Conservation (phyloP, 2,797 vertebrate genomes). For the Adrianichthys oophorus region DNA sequence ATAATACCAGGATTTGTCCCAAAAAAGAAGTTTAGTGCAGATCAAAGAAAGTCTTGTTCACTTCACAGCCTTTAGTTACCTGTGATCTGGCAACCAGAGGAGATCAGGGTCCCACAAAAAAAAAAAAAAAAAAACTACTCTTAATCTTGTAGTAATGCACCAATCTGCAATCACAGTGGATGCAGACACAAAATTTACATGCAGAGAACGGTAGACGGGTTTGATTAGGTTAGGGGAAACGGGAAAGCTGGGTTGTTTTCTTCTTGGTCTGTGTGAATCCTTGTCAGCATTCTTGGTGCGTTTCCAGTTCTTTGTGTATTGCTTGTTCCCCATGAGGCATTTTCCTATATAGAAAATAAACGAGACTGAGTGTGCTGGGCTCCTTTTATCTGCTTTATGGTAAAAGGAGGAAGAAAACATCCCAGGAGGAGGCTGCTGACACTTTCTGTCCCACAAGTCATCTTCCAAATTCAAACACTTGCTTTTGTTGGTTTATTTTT, state of each 20-base stretch:
- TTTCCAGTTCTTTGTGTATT: slow-evolving; percentile 48
- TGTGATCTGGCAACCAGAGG: slow-evolving; percentile 25
- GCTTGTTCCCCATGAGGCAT: slow-evolving; percentile 38
- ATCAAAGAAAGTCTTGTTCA: too few relatives aligned
- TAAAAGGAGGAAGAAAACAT: slow-evolving; percentile 6
- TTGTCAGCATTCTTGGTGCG: slow-evolving; percentile 56
- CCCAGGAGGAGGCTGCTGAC: slow-evolving; percentile 16
- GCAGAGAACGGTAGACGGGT: too few relatives aligned
- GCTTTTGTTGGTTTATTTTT: slow-evolving; percentile 29
- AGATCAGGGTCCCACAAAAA: slow-evolving; percentile 28
- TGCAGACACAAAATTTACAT: background rate
- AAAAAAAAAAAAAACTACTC: slow-evolving; percentile 16
- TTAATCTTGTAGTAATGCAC: slow-evolving; percentile 49
- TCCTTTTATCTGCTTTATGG: slow-evolving; percentile 36
- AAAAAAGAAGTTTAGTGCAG: too few relatives aligned
- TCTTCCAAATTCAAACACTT: slow-evolving; percentile 41
- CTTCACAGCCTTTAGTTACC: background rate
- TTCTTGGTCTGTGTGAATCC: slow-evolving; percentile 23
- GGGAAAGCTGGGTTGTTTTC: slow-evolving; percentile 24
- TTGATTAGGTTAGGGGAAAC: slow-evolving; percentile 12
- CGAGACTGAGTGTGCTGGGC: slow-evolving; percentile 35
- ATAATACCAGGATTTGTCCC: too few relatives aligned
- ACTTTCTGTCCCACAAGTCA: slow-evolving; percentile 20
- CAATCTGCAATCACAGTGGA: slow-evolving; percentile 47
- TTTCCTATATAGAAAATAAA: slow-evolving; percentile 57